Evolutionary conservation across 2,888 invertebrate genomes (phyloP), one percentile per base, ranked within the genome.

Genomic region (Therioaphis trifolii): DNA sequence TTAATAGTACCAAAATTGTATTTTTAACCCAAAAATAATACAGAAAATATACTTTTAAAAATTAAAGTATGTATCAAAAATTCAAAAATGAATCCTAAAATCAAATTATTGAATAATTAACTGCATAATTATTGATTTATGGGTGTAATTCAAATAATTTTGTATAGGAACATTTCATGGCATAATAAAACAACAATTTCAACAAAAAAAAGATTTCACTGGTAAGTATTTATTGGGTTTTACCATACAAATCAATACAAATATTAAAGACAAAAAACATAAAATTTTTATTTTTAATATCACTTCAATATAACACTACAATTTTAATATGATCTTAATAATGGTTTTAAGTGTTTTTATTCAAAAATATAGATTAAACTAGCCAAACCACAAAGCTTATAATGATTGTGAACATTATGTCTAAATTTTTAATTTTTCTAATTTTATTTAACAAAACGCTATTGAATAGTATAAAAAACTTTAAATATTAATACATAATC

Each of bases 401-500:
- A 79, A 71, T 69, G 29, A 61, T 29, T 80, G 71, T 58, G 27
- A 71, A 80, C n/a, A 71, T 46, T 35, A 80, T 46, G 18, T 68
- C 24, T 68, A 68, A n/a, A n/a, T 40, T 78, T 68, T 40, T 68
- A 49, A 68, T 46, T 66, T 52, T 15, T 71, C 43, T 71, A 71
- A 71, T 58, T 66, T 15, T 15, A 58, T 71, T 58, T 58, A 58
- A 71, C 58, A 71, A 71, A 69, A 80, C 43, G 15, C 71, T 69
- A 80, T 61, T 58, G 43, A 80, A 55, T 46, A 71, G 58, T 58
- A 58, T 58, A 80, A 80, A 77, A 71, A 80, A 58, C 58, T 80
- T 61, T 21, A 71, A 71, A 71, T 58, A 0, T 58, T 46, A 71
- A 40, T 71, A 80, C 4, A 58, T 80, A 71, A 27, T 80, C 55